These are phyloP conservation scores for Podocnemis expansa DNA, from an alignment of 2,113 vertebrate species.

Conservation along the genomic window DNA sequence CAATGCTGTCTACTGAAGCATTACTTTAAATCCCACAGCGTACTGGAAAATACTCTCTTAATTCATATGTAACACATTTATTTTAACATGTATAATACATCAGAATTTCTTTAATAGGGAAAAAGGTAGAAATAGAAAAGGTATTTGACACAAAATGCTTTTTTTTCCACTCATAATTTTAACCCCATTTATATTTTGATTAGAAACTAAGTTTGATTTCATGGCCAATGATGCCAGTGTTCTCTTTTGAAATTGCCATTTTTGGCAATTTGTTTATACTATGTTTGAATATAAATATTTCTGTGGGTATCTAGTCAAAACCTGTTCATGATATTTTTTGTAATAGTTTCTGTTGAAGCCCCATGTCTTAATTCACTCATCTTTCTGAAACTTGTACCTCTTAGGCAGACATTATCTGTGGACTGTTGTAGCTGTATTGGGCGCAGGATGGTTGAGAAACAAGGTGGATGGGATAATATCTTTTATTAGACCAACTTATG, in stretches of 20 bases:
- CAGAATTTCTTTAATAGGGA: neutral
- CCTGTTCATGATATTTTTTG: neutral
- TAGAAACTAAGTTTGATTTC: neutral
- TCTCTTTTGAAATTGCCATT: neutral
- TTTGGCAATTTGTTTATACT: neutral
- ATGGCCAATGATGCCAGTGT: neutral
- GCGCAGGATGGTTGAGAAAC: too few relatives aligned
- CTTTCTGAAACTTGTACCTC: neutral
- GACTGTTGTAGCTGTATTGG: neutral
- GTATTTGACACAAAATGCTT: neutral
- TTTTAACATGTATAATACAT: conserved; percentile 4
- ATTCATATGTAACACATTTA: neutral
- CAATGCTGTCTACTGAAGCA: neutral
- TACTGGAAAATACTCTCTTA: neutral
- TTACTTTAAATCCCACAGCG: neutral
- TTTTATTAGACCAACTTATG: too few relatives aligned
- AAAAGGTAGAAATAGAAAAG: neutral
- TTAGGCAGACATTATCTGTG: neutral
- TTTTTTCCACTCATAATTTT: neutral
- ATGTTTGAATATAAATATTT: neutral
- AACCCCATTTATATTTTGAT: neutral
- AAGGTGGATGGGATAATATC: too few relatives aligned
- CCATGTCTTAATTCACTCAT: neutral
- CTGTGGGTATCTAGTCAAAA: neutral
- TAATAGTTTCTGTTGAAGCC: neutral